Evolutionary conservation across 1,140 invertebrate species (phyloP).

Genomic region (Papilio glaucus): DNA sequence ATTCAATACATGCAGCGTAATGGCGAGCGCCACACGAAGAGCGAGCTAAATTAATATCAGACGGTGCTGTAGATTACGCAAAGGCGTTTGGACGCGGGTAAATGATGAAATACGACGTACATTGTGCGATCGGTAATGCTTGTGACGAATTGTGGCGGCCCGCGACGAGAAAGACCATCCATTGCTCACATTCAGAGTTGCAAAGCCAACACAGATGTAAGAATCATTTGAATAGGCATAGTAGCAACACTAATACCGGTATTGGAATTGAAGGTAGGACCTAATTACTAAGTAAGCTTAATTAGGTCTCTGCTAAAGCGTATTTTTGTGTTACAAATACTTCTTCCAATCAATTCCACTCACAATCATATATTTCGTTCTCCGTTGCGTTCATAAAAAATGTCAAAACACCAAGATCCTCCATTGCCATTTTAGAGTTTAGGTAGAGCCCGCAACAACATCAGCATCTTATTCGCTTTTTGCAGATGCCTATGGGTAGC

Average conservation of each 20-base stretch:
- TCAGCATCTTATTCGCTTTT: no score
- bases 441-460: no score
- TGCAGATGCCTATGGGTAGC: no score
- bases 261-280: no score
- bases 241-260: neutral
- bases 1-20: conserved; percentile 10
- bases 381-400: no score
- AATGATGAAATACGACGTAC: conserved; percentile 35
- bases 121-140: conserved; percentile 35
- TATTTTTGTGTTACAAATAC: no score
- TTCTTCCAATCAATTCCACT: no score
- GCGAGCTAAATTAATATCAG: conserved; percentile 30
- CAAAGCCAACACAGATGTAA: neutral
- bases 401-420: no score
- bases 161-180: conserved; percentile 32
- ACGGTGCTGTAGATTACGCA: conserved; percentile 29
- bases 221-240: conserved; percentile 26
- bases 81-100: conserved; percentile 18
- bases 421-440: no score
- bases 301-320: no score
- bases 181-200: conserved; percentile 39
- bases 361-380: no score
- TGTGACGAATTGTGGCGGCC: conserved; percentile 38
- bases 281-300: no score
- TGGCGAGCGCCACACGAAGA: neutral